Evolutionary conservation across 2,113 vertebrate species (phyloP), one percentile per base, ranked within the genome.

Genomic region (Rhynchomys soricoides): DNA sequence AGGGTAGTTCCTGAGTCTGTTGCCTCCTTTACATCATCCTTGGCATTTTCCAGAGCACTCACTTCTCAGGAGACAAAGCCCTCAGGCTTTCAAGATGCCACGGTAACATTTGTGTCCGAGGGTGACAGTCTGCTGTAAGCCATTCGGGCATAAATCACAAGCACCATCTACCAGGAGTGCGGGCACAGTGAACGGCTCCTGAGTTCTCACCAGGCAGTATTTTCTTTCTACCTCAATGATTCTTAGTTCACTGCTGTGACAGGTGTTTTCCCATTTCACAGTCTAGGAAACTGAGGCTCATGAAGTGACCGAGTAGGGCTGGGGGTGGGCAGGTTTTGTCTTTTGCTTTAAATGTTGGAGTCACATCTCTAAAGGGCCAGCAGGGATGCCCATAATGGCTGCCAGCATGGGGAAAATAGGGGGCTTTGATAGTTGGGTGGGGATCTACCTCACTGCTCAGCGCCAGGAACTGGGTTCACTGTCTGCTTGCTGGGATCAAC

Each of bases 41-140:
- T 93, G 95, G 94, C 87, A 92, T 93, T 97, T 94, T 78, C 75
- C 3, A 31, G 95, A 78, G 71, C 1, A 0, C 77, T 85, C 66
- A 9, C 73, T 78, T 91, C 96, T 93, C 31, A 0, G 78, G 92
- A 96, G 96, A 96, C 82, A 22, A 21, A 89, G 95, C 86, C 74
- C 82, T 86, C 0, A 1, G 43, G 86, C 70, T 93, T 95, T 87
- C 31, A 52, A 66, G 92, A 85, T 86, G 88, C 90, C 90, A 90
- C 87, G 50, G 64, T 89, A 97, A 96, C 95, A 92, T 97, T 92
- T 94, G 79, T 95, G 90, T 93, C 85, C 8, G 1, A 87, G 95
- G 82, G 73, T 64, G 43, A 75, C 17, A 92, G 34, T 78, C 78
- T 66, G 59, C 52, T 24, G 70, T 83, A 73, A 86, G 95, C 92